Percentiles rank a stretch among this genome's conserved stretches.
Conservation (phyloP, 1,140 invertebrate species). For the Scaptomyza pallida region DNA sequence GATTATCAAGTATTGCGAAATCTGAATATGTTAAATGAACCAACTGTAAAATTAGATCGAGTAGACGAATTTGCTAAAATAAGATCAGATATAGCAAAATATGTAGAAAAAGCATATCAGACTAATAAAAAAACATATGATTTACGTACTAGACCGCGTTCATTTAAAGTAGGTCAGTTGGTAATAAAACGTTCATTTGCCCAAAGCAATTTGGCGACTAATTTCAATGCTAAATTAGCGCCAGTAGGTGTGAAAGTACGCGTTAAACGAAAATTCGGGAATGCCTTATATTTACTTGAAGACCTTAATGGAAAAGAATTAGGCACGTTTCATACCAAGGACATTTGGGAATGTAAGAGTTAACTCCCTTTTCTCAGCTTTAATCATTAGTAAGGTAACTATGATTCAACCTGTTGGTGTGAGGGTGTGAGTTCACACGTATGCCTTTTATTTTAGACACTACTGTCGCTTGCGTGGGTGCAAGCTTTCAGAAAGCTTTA, state of each 20-base stretch:
- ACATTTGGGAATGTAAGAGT: no score
- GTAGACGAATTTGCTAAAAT: no score
- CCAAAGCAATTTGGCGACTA: neutral
- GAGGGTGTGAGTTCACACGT: no score
- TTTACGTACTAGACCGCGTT: neutral
- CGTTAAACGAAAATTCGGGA: neutral
- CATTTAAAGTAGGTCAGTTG: constrained; percentile 5
- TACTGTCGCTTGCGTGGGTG: no score
- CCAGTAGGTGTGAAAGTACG: neutral
- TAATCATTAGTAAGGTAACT: neutral
- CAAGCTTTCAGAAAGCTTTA: no score
- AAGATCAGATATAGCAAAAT: no score
- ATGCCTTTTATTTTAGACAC: no score
- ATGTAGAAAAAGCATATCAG: constrained; percentile 4
- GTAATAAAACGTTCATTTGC: constrained; percentile 7
- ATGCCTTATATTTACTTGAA: neutral
- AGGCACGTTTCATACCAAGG: no score
- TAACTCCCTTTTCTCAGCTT: neutral
- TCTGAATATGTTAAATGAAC: neutral
- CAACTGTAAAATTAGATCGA: neutral
- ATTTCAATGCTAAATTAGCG: constrained; percentile 19
- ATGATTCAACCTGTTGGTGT: no score
- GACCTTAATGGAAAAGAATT: no score
- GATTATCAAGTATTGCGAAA: constrained; percentile 4
- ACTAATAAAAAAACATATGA: constrained; percentile 9